phyloP scores from a whole-genome alignment of 1,140 invertebrate genomes.

The Drosophila hydei region DNA sequence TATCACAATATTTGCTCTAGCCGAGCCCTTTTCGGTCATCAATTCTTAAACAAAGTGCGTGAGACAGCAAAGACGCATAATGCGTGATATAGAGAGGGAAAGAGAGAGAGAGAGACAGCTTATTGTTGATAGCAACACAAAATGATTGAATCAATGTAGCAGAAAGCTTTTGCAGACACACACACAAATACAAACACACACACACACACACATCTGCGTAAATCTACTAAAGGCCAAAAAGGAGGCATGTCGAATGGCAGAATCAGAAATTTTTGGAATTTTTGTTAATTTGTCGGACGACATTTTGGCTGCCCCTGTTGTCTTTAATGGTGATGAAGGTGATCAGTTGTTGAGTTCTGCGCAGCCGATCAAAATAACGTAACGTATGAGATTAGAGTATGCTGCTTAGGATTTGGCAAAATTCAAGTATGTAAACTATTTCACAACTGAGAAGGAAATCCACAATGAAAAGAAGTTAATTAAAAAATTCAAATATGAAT shows the following conservation, averaged over 20 bases:
- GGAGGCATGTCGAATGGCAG: conserved; percentile 50
- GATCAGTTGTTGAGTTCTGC: conserved; percentile 9
- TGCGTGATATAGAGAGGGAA: not conserved
- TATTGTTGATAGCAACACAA: conserved; percentile 62
- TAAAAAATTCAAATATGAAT: not conserved
- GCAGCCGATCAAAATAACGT: conserved; percentile 19
- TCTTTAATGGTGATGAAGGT: conserved; percentile 38
- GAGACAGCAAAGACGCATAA: not conserved
- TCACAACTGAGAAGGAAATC: not conserved
- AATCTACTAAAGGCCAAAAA: conserved; percentile 14
- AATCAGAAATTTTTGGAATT: conserved; percentile 71
- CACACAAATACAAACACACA: conserved; percentile 21
- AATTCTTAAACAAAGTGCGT: conserved; percentile 17
- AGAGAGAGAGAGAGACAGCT: conserved; percentile 36
- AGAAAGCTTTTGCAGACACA: conserved; percentile 31
- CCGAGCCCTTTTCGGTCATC: not conserved
- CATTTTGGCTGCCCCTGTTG: conserved; percentile 70
- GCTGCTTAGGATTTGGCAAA: conserved; percentile 7
- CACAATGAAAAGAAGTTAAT: conserved; percentile 14
- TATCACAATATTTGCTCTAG: conserved; percentile 1
- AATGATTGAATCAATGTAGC: conserved; percentile 72
- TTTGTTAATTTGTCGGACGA: conserved; percentile 80
- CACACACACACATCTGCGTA: conserved; percentile 12
- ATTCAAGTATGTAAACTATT: not conserved
- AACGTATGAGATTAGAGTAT: conserved; percentile 1